Percentiles rank a stretch among this genome's conserved stretches.
phyloP scores from a whole-genome alignment of 2,797 vertebrate genomes.

The Neosalanx taihuensis region DNA sequence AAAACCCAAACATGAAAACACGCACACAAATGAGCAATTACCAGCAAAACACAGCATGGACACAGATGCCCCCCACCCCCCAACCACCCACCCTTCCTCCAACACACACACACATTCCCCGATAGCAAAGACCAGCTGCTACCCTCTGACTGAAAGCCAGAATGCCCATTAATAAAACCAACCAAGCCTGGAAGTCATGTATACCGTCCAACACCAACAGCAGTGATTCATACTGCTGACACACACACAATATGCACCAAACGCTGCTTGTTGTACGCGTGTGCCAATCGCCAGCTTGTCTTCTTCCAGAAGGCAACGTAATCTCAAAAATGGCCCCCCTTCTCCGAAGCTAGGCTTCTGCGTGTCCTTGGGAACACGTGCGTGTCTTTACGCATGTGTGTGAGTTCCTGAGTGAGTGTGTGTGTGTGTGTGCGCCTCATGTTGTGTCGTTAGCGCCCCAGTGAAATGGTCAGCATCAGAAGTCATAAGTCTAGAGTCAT shows the following conservation, averaged over 20 bases:
- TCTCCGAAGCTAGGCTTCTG: neutral
- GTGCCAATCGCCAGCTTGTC: neutral
- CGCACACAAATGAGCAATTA: neutral
- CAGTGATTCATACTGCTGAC: neutral
- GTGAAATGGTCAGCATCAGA: neutral
- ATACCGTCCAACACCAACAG: neutral
- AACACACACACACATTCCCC: slow-evolving; percentile 5
- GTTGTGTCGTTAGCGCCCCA: slow-evolving; percentile 27
- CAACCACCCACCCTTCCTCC: neutral
- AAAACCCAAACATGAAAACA: neutral
- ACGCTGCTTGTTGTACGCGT: neutral
- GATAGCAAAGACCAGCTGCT: neutral
- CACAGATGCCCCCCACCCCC: neutral
- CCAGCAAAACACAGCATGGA: neutral
- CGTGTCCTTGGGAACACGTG: neutral
- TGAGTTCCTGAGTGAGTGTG: neutral
- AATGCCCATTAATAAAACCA: slow-evolving; percentile 47
- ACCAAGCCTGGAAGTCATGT: slow-evolving; percentile 18
- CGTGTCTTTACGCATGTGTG: neutral
- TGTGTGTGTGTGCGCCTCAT: neutral
- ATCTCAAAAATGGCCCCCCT: neutral
- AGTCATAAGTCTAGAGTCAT: neutral
- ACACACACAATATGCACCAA: neutral
- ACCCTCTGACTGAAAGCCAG: slow-evolving; percentile 31
- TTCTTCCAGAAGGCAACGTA: neutral